These are phyloP conservation scores for Nasua narica DNA, from an alignment of 2,797 vertebrate species.

Conservation along the genomic window DNA sequence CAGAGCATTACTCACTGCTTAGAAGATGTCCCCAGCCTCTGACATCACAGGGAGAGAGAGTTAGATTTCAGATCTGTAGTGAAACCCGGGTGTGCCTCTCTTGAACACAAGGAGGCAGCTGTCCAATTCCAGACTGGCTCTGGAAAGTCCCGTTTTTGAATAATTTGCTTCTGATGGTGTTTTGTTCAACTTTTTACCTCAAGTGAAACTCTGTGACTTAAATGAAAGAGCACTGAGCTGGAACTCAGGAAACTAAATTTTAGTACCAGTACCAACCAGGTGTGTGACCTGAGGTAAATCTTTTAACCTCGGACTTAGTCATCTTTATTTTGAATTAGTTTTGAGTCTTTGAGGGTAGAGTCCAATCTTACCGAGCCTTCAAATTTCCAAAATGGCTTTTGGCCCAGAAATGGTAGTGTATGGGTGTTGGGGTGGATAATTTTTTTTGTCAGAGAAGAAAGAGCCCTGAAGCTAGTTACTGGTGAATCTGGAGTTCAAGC, in stretches of 20 bases:
- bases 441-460: conserved; percentile 12
- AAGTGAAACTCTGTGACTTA: conserved; percentile 58
- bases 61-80: conserved; percentile 60
- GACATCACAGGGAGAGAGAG: conserved; percentile 39
- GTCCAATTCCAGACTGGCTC: conserved; percentile 41
- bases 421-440: neutral
- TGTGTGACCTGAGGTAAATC: neutral
- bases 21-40: neutral
- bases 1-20: neutral
- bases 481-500: neutral
- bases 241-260: conserved; percentile 37
- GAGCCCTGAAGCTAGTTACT: neutral
- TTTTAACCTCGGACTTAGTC: neutral
- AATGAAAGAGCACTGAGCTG: conserved; percentile 27
- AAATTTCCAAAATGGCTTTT: neutral
- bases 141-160: conserved; percentile 69
- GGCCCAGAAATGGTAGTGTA: neutral
- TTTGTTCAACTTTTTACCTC: conserved; percentile 53
- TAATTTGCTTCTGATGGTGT: conserved; percentile 44
- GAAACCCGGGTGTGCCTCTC: conserved; percentile 57
- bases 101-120: conserved; percentile 32
- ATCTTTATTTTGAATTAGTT: conserved; percentile 11
- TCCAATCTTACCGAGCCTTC: neutral
- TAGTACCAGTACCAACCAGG: neutral
- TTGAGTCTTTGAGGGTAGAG: conserved; percentile 4